Base-by-base conservation (phyloP, 2,888 invertebrate genomes). In the Oscheius onirici region DNA sequence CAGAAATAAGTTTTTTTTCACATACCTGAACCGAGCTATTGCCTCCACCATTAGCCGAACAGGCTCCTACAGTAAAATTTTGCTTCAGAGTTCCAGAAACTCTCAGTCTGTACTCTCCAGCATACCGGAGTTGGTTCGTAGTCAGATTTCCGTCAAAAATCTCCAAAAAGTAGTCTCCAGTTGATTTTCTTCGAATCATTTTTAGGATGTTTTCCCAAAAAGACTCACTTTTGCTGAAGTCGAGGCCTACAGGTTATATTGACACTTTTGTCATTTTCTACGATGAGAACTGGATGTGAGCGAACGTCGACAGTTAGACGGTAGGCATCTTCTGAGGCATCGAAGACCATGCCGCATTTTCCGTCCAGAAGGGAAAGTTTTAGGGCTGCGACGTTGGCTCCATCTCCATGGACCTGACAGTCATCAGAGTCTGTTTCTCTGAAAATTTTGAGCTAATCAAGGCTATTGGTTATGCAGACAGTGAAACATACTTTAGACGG, bases 271-370 rank as follows among this genome's bases (percentile, higher is more conserved):
- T 78, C 78, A 51, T 72, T 72, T 58, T 78, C 73, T 40, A 78
- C 73, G 69, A 78, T 78, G 10, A 78, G 57, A 60, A 78, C 72
- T 10, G 78, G 78, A 72, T 78, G 78, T 1, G 75, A 75, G 24
- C 75, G 76, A 52, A 78, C 71, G 61, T 76, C 75, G 24, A 78
- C 70, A 22, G 70, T 61, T 6, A 75, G 61, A n/a, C 51, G 58
- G 52, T 71, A 70, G 10, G 61, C 13, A 63, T 73, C 55, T 58
- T 71, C 26, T 26, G 55, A 26, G 8, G 52, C 54, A 17, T 66
- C 66, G 24, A 54, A 66, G 2, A 49, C 15, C 1, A 63, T n/a
- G 20, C 66, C 66, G 17, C 54, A 66, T 40, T 51, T 52, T 46
- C 63, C 63, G 34, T 63, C 28, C 2, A n/a, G 6, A 3, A 63